These are phyloP conservation scores for Lathamus discolor DNA, from an alignment of 2,113 vertebrate species.

Conservation along the genomic window DNA sequence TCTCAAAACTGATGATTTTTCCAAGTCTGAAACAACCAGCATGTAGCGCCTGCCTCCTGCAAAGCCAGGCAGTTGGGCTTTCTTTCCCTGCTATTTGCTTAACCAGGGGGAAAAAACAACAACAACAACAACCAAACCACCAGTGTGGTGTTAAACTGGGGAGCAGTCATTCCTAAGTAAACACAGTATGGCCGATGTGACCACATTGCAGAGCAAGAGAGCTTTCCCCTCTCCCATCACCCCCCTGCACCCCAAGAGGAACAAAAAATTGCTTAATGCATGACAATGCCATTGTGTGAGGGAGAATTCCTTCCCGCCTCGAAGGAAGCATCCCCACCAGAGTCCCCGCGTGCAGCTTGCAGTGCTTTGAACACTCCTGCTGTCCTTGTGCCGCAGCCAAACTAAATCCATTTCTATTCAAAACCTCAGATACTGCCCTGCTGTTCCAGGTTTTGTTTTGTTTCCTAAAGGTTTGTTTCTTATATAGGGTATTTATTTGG, in stretches of 20 bases:
- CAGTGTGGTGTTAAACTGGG: not conserved
- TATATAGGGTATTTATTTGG: not conserved
- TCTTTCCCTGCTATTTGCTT: not conserved
- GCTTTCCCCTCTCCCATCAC: not conserved
- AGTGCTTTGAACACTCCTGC: not conserved
- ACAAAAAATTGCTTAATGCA: not conserved
- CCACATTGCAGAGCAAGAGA: not conserved
- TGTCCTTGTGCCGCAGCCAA: conserved; percentile 45
- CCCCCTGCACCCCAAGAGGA: not conserved
- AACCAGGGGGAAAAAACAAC: not conserved
- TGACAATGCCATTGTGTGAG: conserved; percentile 49
- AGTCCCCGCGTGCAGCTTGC: not conserved
- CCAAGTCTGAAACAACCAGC: not conserved
- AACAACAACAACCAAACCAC: not conserved
- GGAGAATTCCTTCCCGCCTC: conserved; percentile 58
- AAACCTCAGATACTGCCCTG: not conserved
- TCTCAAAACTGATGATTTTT: not conserved
- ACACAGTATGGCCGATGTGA: not conserved
- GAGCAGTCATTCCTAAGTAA: not conserved
- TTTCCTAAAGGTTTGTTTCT: conserved; percentile 11
- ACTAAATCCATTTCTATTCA: conserved; percentile 54
- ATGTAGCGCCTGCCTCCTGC: not conserved
- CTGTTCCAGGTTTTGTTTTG: conserved; percentile 29
- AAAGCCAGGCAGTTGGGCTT: not conserved
- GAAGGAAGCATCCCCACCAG: conserved; percentile 40